Evolutionary conservation across 1,140 invertebrate genomes (phyloP), one percentile per base, ranked within the genome.

Genomic region (Lanistes nyassanus): DNA sequence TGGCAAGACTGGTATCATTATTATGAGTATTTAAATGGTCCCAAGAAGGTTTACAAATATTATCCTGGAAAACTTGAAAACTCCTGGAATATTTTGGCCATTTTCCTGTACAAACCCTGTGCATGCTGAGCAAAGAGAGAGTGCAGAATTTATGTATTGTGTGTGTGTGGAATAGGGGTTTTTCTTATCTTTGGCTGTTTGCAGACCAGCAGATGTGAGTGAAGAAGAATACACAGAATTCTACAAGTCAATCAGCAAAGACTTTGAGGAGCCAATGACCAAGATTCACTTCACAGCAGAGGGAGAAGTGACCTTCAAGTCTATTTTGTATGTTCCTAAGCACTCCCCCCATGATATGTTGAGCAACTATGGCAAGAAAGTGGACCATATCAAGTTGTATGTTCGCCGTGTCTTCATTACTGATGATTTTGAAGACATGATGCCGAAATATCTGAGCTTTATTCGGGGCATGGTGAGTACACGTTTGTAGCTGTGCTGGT

Each of bases 401-500:
- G 98, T 99, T 21, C 92, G 98, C 79, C 91, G 98, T 76, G 98
- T 99, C 23, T 99, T 99, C 89, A 99, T 99, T 88, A 99, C 98
- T 23, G 98, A 99, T 84, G 97, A 99, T 91, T 99, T 99, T 90
- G 97, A 97, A 86, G 98, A 99, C 85, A 97, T 99, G 94, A 96
- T 99, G 94, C 98, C 98, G 67, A 98, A 97, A 88, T 99, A 99
- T 87, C 91, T 99, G 76, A 94, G 92, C 67, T 99, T 99, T 87
- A 92, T 98, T 70, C 93, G 94, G 80, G 98, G 98, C 84, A 94
- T 99, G 77, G 98, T 90, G 65, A 82, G 85, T 84, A 56, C 31
- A 47, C 19, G 9, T 47, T 16, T 47, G n/a, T n/a, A n/a, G n/a
- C n/a, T n/a, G n/a, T n/a, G n/a, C n/a, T n/a, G n/a, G n/a, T n/a